Conservation (phyloP, 1,140 invertebrate genomes). For the Drosophila yakuba region DNA sequence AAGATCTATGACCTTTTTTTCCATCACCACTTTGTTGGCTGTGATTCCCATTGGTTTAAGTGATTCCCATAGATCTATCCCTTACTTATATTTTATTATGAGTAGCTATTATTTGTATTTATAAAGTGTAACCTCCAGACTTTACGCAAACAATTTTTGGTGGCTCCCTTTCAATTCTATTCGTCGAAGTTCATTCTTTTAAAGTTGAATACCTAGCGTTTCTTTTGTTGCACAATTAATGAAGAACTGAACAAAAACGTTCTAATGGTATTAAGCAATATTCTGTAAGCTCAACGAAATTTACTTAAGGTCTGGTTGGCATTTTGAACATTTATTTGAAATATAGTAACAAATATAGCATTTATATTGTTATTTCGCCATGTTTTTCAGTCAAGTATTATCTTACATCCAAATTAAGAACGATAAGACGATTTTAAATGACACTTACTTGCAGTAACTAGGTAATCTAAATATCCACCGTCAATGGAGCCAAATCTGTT, state of each 20-base stretch:
- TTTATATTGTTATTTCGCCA: neutral
- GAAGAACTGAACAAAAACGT: too few relatives aligned
- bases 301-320: too few relatives aligned
- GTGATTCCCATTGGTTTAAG: neutral
- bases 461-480: constrained; percentile 26
- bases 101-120: neutral
- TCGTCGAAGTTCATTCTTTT: neutral
- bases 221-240: neutral
- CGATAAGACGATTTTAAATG: constrained; percentile 8
- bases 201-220: too few relatives aligned
- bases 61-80: constrained; percentile 20
- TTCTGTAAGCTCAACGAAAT: too few relatives aligned
- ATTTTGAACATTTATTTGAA: neutral
- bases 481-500: constrained; percentile 32
- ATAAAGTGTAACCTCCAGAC: too few relatives aligned
- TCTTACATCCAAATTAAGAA: neutral
- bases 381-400: neutral
- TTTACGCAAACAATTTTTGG: neutral
- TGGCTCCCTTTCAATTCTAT: neutral
- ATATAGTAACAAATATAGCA: neutral
- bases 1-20: neutral
- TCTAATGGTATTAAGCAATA: too few relatives aligned
- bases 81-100: neutral
- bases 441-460: constrained; percentile 33
- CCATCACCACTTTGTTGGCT: neutral